These are phyloP conservation scores for Phacellophora camtschatica DNA, from an alignment of 30 jellyfish, hydroid and myxozoan species.

Conservation along the genomic window DNA sequence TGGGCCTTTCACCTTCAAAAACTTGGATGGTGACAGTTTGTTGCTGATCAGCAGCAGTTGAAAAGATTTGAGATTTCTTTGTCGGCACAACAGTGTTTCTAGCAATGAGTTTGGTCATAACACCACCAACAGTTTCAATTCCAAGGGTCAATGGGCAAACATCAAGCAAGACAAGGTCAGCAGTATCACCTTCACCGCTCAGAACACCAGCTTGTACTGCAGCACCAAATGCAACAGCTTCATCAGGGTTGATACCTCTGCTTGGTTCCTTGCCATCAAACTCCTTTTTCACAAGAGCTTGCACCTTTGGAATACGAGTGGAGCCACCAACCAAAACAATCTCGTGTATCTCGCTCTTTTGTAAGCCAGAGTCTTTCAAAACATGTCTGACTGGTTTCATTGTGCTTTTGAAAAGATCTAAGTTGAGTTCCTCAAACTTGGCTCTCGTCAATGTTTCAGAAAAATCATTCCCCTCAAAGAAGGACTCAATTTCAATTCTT, in stretches of 20 bases:
- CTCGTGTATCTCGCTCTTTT: conserved; percentile 82
- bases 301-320: conserved; percentile 99
- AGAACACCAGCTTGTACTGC: conserved; percentile 99
- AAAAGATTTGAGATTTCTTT: conserved; percentile 97
- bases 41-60: conserved; percentile 99
- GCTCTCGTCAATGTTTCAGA: conserved; percentile 99
- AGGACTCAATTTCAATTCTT: conserved; percentile 94
- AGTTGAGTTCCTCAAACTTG: conserved; percentile 90
- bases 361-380: conserved; percentile 93
- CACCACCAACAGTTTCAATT: conserved; percentile 99
- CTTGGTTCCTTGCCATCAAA: conserved; percentile 98
- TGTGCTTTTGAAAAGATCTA: conserved; percentile 88
- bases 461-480: conserved; percentile 97
- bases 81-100: conserved; percentile 99
- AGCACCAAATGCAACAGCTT: conserved; percentile 99
- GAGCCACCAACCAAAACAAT: conserved; percentile 99
- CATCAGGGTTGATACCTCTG: conserved; percentile 99
- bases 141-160: conserved; percentile 99
- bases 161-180: conserved; percentile 96
- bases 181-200: conserved; percentile 98
- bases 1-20: conserved; percentile 99
- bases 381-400: conserved; percentile 91
- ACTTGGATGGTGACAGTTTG: conserved; percentile 99
- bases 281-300: conserved; percentile 78
- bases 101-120: conserved; percentile 98